Base-by-base conservation (phyloP, 1,140 invertebrate species). In the Zaprionus vittiger region DNA sequence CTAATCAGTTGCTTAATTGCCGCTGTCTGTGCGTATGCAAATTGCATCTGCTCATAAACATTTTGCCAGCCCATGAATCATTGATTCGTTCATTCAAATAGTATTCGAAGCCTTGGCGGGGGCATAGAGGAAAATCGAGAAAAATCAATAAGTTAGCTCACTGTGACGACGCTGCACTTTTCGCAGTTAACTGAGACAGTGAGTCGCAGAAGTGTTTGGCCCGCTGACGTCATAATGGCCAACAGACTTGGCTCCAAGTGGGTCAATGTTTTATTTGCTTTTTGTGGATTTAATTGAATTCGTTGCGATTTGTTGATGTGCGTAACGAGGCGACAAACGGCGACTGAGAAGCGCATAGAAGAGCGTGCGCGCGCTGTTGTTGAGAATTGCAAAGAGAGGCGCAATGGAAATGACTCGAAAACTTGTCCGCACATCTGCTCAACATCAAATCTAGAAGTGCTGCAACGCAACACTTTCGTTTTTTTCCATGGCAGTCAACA, bases 251-350 rank as follows among this genome's bases (percentile, higher is more conserved):
- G 41, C 78, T 62, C 55, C 66, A 80, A 89, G 66, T 89, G 54
- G 84, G 84, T 89, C 85, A 89, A 89, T 89, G 84, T 69, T 84
- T 79, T 64, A 69, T 69, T 73, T 41, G 70, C 67, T 83, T 62
- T 83, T 67, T 73, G 77, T 55, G 57, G 64, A 60, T 81, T 83
- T 79, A 89, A 84, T 84, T 90, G 57, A 90, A 83, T 90, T 81
- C 44, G 34, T 54, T 64, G 56, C 68, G 31, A 78, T 62, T 72
- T 67, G 70, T 77, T 64, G 70, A 68, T 49, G 37, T 73, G 65
- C 26, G 41, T 56, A 61, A 44, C 26, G 41, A 34, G 17, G 11
- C 31, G 24, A 28, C 44, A 34, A 62, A 28, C 3, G 12, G 62
- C 34, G 47, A 54, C 6, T 57, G 52, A 44, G 34, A 20, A 66